A percentile compares a stretch with the other conserved stretches of the same genome.
phyloP scores from a whole-genome alignment of 2,797 vertebrate genomes.

The Eospalax fontanierii region DNA sequence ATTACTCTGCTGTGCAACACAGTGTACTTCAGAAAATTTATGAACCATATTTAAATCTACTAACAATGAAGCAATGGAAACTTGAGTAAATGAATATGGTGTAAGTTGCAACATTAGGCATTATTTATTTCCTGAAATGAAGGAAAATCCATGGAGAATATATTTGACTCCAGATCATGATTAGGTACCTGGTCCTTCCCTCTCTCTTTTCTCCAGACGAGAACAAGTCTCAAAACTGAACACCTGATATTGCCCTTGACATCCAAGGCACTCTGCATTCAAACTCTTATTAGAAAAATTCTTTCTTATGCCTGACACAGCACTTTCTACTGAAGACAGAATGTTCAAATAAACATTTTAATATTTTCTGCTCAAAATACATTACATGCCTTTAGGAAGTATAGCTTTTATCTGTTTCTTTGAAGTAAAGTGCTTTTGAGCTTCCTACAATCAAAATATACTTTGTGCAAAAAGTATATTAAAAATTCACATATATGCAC shows the following conservation, averaged over 20 bases:
- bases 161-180: not conserved
- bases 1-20: slow-evolving; percentile 25
- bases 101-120: slow-evolving; percentile 37
- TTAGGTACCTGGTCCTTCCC: not conserved
- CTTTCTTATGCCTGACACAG: not conserved
- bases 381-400: not conserved
- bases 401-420: not conserved
- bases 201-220: not conserved
- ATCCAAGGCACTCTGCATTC: not conserved
- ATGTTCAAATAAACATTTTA: not conserved
- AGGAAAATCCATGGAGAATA: not conserved
- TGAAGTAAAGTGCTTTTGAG: slow-evolving; percentile 19
- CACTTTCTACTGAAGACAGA: slow-evolving; percentile 28
- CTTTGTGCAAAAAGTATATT: not conserved
- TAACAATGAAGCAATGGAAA: slow-evolving; percentile 68
- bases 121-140: slow-evolving; percentile 45
- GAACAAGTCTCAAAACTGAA: not conserved
- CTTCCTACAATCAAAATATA: not conserved
- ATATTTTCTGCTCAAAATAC: slow-evolving; percentile 65
- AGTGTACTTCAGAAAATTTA: slow-evolving; percentile 47
- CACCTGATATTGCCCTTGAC: fast-evolving
- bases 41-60: slow-evolving; percentile 45
- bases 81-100: not conserved
- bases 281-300: slow-evolving; percentile 29
- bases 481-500: not conserved